These are phyloP conservation scores for Malurus melanocephalus DNA, from an alignment of 2,113 vertebrate genomes.

Conservation along the genomic window DNA sequence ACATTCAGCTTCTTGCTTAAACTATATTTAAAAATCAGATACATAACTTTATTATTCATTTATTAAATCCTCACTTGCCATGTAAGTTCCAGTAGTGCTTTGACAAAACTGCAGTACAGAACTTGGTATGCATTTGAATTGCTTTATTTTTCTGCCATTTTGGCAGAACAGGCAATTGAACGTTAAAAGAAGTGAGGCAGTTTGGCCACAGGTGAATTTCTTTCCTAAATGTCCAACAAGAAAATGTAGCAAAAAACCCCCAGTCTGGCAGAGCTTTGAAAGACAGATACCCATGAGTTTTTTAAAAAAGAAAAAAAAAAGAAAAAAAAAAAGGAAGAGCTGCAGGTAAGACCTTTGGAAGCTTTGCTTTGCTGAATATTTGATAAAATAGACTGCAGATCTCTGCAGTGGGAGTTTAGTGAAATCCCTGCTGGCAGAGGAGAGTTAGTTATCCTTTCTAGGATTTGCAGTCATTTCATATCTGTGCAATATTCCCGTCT, in stretches of 20 bases:
- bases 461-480: constrained; percentile 15
- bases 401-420: constrained; percentile 8
- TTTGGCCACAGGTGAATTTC: neutral
- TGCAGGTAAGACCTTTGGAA: neutral
- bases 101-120: neutral
- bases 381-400: constrained; percentile 53
- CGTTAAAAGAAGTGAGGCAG: neutral
- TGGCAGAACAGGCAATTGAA: neutral
- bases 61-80: neutral
- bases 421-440: constrained; percentile 38
- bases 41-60: neutral
- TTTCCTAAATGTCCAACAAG: neutral
- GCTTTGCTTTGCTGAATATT: constrained; percentile 56
- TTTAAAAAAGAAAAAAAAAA: neutral
- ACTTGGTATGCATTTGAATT: neutral
- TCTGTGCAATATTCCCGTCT: neutral
- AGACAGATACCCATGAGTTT: neutral
- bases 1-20: neutral
- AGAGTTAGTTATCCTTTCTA: constrained; percentile 1
- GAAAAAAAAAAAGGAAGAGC: neutral
- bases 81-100: neutral
- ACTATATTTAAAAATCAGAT: neutral
- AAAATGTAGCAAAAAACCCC: neutral
- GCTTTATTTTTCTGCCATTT: neutral
- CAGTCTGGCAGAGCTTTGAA: neutral